phyloP scores from a whole-genome alignment of 2,113 vertebrate genomes.

The Heptranchias perlo region DNA sequence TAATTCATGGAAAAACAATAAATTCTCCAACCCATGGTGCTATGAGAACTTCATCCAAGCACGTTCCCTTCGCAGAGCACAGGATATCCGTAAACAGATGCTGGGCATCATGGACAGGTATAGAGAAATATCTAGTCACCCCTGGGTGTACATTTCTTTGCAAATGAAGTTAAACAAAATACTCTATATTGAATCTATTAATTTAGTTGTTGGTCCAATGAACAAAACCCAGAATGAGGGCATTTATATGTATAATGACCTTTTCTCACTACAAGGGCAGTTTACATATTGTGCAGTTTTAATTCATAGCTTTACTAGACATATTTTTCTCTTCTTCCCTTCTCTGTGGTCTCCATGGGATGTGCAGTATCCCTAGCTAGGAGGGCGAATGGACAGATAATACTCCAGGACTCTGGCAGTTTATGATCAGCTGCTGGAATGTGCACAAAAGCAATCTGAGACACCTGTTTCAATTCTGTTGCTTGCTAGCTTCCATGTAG shows the following conservation, averaged over 20 bases:
- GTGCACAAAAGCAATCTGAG: background rate
- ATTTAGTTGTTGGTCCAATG: background rate
- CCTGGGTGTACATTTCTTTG: background rate
- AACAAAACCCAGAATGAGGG: background rate
- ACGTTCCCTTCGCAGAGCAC: constrained; percentile 81
- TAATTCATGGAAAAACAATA: constrained; percentile 99
- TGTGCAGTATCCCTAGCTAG: background rate
- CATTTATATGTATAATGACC: background rate
- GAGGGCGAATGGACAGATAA: background rate
- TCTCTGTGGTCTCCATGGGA: background rate
- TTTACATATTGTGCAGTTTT: background rate
- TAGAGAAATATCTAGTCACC: constrained; percentile 20
- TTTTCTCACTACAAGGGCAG: background rate
- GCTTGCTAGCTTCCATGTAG: background rate
- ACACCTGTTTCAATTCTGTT: background rate
- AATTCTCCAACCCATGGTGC: constrained; percentile 98
- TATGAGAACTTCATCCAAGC: constrained; percentile 98
- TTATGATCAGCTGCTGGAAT: background rate
- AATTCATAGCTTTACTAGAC: background rate
- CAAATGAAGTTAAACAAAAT: background rate
- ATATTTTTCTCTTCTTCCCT: background rate
- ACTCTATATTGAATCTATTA: background rate
- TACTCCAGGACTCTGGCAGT: background rate
- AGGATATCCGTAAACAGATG: constrained; percentile 99
- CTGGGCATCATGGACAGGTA: constrained; percentile 97